These are phyloP conservation scores for Meteorus colon DNA, from an alignment of 2,888 invertebrate species.

Conservation along the genomic window DNA sequence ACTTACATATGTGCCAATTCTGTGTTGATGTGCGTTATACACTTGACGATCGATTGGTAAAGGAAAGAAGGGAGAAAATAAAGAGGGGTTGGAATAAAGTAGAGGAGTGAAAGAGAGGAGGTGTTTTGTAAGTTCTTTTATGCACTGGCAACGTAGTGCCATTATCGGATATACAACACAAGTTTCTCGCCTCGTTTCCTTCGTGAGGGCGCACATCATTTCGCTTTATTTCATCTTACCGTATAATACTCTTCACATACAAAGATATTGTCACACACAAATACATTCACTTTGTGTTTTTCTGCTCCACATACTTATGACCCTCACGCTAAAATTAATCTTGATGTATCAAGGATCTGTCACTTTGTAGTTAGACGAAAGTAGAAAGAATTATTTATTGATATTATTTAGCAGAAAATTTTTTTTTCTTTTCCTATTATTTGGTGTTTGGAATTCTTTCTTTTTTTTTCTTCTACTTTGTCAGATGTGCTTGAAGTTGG, in stretches of 20 bases:
- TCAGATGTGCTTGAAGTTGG: too few species aligned
- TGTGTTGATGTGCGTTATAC: conserved; percentile 6
- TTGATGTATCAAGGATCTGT: not conserved
- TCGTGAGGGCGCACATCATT: conserved; percentile 25
- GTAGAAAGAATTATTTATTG: not conserved
- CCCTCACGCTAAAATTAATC: conserved; percentile 15
- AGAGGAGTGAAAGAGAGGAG: not conserved
- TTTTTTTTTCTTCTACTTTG: too few species aligned
- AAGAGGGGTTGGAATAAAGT: not conserved
- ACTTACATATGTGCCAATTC: conserved; percentile 4
- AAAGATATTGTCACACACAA: not conserved
- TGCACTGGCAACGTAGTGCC: conserved; percentile 28
- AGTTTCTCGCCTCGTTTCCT: conserved; percentile 34
- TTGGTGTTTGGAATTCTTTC: not conserved
- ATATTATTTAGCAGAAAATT: not conserved
- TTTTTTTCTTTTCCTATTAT: too few species aligned
- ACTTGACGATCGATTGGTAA: conserved; percentile 29
- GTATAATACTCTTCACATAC: not conserved
- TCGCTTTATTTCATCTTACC: conserved; percentile 28
- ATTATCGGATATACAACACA: conserved; percentile 33
- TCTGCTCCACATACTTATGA: conserved; percentile 32
- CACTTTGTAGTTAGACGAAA: not conserved
- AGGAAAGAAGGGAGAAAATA: not conserved
- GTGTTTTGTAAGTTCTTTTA: conserved; percentile 22
- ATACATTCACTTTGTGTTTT: not conserved